phyloP scores from a whole-genome alignment of 2,888 invertebrate genomes.

The Celastrina argiolus region DNA sequence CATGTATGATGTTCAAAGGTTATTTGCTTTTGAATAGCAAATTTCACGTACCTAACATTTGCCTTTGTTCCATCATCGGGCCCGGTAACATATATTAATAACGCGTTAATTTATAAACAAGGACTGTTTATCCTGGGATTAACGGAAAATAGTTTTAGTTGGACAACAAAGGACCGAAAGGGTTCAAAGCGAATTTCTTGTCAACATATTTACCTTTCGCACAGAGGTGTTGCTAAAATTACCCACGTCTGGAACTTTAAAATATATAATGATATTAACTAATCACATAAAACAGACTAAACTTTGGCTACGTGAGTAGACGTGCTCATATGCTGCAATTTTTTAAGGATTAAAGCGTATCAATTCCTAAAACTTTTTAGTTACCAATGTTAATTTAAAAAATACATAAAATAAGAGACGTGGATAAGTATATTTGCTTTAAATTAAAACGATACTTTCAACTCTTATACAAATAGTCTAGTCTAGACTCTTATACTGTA shows the following conservation, averaged over 20 bases:
- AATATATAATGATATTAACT: constrained; percentile 10
- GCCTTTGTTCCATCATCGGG: constrained; percentile 65
- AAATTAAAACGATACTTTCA: background rate
- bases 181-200: constrained; percentile 78
- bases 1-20: constrained; percentile 5
- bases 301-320: constrained; percentile 39
- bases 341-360: background rate
- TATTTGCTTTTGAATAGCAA: constrained; percentile 16
- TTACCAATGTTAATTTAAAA: no score
- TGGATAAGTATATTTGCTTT: background rate
- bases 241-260: constrained; percentile 60
- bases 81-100: constrained; percentile 76
- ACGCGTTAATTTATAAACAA: constrained; percentile 77
- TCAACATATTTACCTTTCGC: constrained; percentile 77
- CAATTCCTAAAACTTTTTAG: no score
- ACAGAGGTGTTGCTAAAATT: constrained; percentile 76
- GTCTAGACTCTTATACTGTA: background rate
- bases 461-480: background rate
- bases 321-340: background rate
- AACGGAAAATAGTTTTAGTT: constrained; percentile 77
- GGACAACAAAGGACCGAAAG: constrained; percentile 75
- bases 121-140: constrained; percentile 76
- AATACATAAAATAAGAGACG: background rate
- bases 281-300: background rate
- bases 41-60: constrained; percentile 52